Evolutionary conservation across 2,113 vertebrate genomes (phyloP).

Genomic region (Columbina picui): DNA sequence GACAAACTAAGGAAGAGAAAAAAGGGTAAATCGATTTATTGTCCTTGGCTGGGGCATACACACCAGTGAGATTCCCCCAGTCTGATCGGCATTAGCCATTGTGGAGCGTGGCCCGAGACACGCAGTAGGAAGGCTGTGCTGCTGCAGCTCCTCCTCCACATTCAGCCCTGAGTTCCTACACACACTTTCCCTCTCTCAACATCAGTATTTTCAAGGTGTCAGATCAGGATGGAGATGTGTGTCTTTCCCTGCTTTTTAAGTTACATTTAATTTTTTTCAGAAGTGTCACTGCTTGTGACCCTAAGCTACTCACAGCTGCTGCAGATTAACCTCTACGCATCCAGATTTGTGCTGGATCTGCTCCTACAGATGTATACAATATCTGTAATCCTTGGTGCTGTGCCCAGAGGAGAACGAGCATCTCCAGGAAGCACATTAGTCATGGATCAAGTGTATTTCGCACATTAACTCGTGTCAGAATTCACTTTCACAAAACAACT

Average conservation of each 20-base stretch:
- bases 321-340: slow-evolving; percentile 20
- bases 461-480: background rate
- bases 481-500: background rate
- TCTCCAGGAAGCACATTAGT: background rate
- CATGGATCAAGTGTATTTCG: background rate
- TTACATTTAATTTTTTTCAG: background rate
- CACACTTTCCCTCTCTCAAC: background rate
- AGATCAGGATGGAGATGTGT: background rate
- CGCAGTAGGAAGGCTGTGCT: background rate
- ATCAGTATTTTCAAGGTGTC: background rate
- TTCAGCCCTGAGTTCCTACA: background rate
- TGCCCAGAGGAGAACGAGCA: background rate
- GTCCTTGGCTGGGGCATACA: background rate
- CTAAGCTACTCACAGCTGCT: slow-evolving; percentile 22
- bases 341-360: background rate
- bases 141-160: accelerated
- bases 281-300: background rate
- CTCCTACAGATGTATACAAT: background rate
- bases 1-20: background rate
- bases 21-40: background rate
- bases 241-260: background rate
- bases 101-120: accelerated
- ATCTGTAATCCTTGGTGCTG: background rate
- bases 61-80: accelerated
- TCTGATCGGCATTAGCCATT: background rate